These are phyloP conservation scores for Phallusia fumigata DNA, from an alignment of 23 tunicate genomes.

Conservation along the genomic window DNA sequence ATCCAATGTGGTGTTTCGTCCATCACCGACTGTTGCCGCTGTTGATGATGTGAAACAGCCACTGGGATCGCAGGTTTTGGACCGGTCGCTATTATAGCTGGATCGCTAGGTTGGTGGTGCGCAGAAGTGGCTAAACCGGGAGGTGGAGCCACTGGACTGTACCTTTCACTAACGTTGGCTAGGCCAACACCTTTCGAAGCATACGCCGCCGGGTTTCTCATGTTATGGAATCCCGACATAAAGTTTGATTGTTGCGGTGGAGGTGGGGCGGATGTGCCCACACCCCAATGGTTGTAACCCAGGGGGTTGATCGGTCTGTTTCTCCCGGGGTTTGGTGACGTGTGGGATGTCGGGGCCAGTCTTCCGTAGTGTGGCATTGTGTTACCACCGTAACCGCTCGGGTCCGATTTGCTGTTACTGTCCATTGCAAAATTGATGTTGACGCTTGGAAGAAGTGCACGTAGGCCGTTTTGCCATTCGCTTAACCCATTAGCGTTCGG, in stretches of 20 bases:
- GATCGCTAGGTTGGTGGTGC: constrained; percentile 43
- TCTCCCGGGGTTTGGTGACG: neutral
- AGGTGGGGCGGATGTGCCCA: neutral
- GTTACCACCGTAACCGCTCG: neutral
- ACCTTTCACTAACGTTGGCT: constrained; percentile 10
- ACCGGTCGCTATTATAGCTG: constrained; percentile 77
- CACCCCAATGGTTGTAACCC: constrained; percentile 28
- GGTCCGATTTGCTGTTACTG: neutral
- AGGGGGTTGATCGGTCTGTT: neutral
- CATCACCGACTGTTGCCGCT: neutral
- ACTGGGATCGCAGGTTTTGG: constrained; percentile 31
- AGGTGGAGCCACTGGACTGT: constrained; percentile 52
- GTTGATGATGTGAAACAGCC: constrained; percentile 1
- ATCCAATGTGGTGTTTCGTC: constrained; percentile 95
- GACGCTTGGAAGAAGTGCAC: constrained; percentile 87
- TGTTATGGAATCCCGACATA: neutral
- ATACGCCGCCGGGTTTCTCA: constrained; percentile 8
- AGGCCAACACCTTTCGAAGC: constrained; percentile 32
- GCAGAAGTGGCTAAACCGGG: constrained; percentile 39
- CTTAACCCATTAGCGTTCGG: constrained; percentile 23
- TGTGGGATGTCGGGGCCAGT: neutral
- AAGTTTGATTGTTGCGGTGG: neutral
- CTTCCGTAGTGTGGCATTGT: constrained; percentile 3
- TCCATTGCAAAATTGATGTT: constrained; percentile 86
- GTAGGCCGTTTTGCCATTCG: constrained; percentile 77